Evolutionary conservation across 2,113 vertebrate genomes (phyloP).

Genomic region (Pseudopodoces humilis): DNA sequence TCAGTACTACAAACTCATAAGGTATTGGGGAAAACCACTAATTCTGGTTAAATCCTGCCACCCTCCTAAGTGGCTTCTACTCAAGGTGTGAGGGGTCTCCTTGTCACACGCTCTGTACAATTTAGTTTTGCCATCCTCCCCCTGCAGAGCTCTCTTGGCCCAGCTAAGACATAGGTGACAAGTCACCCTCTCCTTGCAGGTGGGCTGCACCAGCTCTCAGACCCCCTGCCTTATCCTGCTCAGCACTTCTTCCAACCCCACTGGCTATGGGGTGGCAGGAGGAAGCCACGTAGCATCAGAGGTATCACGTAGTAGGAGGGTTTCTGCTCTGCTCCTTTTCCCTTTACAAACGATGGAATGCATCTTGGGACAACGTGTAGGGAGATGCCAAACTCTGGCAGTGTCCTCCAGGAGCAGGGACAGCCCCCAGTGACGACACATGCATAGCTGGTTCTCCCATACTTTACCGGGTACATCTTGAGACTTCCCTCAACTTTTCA

Average conservation of each 20-base stretch:
- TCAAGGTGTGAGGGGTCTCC: neutral
- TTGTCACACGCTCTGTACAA: neutral
- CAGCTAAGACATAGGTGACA: neutral
- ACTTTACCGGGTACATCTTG: neutral
- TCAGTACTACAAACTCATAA: neutral
- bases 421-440: rapidly evolving
- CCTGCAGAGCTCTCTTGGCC: neutral
- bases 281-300: neutral
- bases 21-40: neutral
- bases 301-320: neutral
- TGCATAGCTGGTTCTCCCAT: neutral
- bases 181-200: neutral
- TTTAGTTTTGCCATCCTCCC: neutral
- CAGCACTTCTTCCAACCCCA: neutral
- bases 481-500: neutral
- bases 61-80: neutral
- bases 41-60: neutral
- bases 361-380: neutral
- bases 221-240: neutral
- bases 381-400: neutral
- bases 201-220: neutral
- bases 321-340: neutral
- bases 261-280: neutral
- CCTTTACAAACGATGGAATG: neutral
- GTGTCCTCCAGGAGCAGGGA: neutral